Evolutionary conservation across 2,888 invertebrate species (phyloP), one percentile per base, ranked within the genome.

Genomic region (Nyleta sp.): DNA sequence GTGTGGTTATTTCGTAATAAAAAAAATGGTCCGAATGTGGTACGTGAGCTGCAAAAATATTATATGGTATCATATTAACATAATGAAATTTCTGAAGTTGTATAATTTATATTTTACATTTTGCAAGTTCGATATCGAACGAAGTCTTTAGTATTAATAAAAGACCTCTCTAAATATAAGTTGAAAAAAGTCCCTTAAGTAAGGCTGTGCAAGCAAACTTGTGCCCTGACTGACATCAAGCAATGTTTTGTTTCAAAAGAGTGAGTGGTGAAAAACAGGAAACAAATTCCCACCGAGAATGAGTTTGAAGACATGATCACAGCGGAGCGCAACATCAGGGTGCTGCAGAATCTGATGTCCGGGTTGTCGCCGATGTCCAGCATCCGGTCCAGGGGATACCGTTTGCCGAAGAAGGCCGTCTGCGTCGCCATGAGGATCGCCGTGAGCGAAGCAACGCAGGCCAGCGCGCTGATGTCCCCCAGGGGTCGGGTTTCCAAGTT

Each of bases 301-400:
- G 90, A 90, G 77, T 91, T 91, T 6, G 90, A 89, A 22, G 90
- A 89, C 81, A 88, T 87, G 48, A 91, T 87, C 5, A 91, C 87
- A 57, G 88, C 88, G 35, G 86, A 87, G 18, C 90, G 86, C 55
- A 90, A 86, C 87, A 91, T 86, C 17, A 91, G 65, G 44, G 85
- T 86, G 18, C 86, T 87, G 64, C 89, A 89, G 55, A 89, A 90
- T 73, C 53, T 82, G 17, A 90, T 74, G 15, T 88, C 85, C 1
- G 83, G 64, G 11, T 84, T 68, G 17, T 87, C 80, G 17, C 62
- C 81, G 6, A 88, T 83, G 6, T 87, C 81, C 28, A 80, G 80
- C 57, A 90, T 70, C 24, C 87, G 80, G 6, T 81, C 80, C 2
- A 82, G 68, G 52, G 84, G 68, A 55, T 87, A 89, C 77, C 86